Base-by-base conservation (phyloP, 2,797 vertebrate species). In the Neosilurus mollespiculum region DNA sequence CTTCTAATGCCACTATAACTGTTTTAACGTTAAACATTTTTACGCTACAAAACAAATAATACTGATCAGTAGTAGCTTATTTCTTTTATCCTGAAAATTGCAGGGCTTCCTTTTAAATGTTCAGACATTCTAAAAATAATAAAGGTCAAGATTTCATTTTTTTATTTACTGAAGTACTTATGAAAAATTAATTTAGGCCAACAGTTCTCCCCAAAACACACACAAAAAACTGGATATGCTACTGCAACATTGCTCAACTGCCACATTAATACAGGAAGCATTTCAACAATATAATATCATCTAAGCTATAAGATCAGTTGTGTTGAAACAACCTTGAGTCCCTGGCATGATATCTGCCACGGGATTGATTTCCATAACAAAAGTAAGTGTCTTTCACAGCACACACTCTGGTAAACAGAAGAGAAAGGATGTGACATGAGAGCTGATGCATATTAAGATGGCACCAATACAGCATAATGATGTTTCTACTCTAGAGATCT, bases 281-380 rank as follows among this genome's bases (percentile, higher is more conserved):
- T 58, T 85, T 75, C 81, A 78, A 61, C 79, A n/a, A 62, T 62
- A 20, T n/a, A 85, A 79, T 78, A 75, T 80, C 43, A 83, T 65
- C 84, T 85, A 79, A n/a, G 88, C 83, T 86, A 87, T 89, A 88
- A 90, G 91, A 92, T 90, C 90, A 90, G 88, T 86, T 85, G 88
- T 90, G 89, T 92, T 90, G 90, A 89, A 92, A 91, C 92, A 92
- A 94, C 92, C 92, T 92, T 93, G 90, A 93, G 90, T 91, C 84
- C 81, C 87, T 87, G 87, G 84, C 88, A 87, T 88, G 84, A 87
- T 89, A 86, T 86, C 85, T 88, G 83, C 81, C 84, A 84, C 81
- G 71, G 81, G 78, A 54, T 18, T 51, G 82, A 92, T 93, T 92
- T 89, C 83, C 92, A 92, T 92, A 88, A 90, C 90, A 93, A 89